Percentiles rank a stretch among this genome's conserved stretches.
phyloP scores from a whole-genome alignment of 2,888 invertebrate genomes.

The Myathropa florea region DNA sequence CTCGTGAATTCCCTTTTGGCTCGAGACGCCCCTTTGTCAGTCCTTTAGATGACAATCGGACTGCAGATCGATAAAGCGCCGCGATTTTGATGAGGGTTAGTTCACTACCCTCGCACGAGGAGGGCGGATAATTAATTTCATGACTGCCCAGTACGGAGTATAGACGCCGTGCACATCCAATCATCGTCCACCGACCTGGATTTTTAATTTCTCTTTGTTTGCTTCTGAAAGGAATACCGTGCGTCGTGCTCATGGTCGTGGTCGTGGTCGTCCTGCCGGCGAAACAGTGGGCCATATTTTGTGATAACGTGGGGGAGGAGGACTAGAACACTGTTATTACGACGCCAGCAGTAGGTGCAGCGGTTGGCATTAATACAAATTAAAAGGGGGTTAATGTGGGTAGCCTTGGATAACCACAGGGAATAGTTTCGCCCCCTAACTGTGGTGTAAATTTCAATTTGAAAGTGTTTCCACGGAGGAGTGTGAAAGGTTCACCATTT shows the following conservation, averaged over 20 bases:
- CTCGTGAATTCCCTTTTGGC: neutral
- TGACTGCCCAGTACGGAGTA: neutral
- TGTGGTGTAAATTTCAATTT: constrained; percentile 19
- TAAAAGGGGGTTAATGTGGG: constrained; percentile 28
- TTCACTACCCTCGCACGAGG: constrained; percentile 15
- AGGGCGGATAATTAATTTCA: constrained; percentile 16
- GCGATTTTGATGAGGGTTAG: neutral
- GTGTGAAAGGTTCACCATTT: neutral
- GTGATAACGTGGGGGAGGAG: neutral
- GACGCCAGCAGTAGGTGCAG: constrained; percentile 1
- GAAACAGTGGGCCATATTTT: constrained; percentile 13
- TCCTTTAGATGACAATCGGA: neutral
- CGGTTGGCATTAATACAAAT: constrained; percentile 21
- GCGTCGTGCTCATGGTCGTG: neutral
- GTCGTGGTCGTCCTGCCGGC: neutral
- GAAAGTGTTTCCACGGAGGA: constrained; percentile 9
- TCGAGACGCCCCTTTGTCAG: neutral
- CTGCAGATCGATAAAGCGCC: neutral
- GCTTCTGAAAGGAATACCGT: neutral
- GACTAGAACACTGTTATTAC: constrained; percentile 26
- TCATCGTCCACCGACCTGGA: constrained; percentile 24
- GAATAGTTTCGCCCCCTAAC: neutral
- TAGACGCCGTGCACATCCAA: neutral
- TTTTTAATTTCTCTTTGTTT: neutral
- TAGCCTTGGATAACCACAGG: neutral